Evolutionary conservation across 2,113 vertebrate genomes (phyloP).

Genomic region (Furnarius figulus): DNA sequence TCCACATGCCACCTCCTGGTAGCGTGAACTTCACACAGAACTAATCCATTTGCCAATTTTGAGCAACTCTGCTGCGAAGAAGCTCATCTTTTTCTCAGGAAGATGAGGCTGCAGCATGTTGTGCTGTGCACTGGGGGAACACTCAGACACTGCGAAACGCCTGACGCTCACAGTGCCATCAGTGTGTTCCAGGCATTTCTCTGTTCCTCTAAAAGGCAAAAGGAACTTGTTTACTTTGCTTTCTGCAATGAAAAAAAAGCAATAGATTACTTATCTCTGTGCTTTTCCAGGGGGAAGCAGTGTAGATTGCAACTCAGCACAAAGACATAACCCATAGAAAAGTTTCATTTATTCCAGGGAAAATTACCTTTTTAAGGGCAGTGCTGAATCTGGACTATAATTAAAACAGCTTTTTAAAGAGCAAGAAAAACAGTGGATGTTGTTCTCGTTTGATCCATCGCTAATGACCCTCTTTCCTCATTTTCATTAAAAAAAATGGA

Average conservation of each 20-base stretch:
- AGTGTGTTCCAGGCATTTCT: neutral
- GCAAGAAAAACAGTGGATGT: neutral
- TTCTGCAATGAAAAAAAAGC: neutral
- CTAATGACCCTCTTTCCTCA: slow-evolving; percentile 23
- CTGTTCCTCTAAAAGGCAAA: neutral
- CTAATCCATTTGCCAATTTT: neutral
- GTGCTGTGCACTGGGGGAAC: neutral
- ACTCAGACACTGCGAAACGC: neutral
- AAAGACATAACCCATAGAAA: neutral
- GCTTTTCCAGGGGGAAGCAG: neutral
- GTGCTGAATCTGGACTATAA: neutral
- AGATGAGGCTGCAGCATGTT: neutral
- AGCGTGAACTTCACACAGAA: neutral
- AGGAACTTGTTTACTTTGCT: slow-evolving; percentile 19
- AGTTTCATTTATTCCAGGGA: neutral
- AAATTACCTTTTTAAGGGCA: neutral
- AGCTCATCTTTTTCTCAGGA: neutral
- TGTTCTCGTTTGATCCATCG: neutral
- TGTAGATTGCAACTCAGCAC: slow-evolving; percentile 1
- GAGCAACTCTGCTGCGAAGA: neutral
- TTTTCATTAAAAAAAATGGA: neutral
- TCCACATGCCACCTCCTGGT: neutral
- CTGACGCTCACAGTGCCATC: neutral
- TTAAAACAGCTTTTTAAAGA: neutral
- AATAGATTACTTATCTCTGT: neutral